Conservation (phyloP, 2,888 invertebrate genomes). For the Cephus sareptanus region DNA sequence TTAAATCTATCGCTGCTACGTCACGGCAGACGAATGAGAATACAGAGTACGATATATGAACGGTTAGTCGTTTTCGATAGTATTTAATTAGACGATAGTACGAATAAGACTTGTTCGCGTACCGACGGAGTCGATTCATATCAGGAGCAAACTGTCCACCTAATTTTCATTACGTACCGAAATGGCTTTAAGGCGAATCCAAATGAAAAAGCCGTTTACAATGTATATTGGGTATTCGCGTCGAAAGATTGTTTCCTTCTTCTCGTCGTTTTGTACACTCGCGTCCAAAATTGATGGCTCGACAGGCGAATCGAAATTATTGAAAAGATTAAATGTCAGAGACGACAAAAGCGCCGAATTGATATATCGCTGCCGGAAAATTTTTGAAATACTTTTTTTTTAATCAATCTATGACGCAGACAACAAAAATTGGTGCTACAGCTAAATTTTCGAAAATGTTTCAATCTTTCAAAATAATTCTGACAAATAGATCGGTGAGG, state of each 20-base stretch:
- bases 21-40: neutral
- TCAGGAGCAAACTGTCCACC: neutral
- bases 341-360: neutral
- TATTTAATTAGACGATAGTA: neutral
- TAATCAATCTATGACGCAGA: neutral
- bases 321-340: neutral
- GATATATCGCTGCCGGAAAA: neutral
- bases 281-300: neutral
- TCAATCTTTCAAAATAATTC: neutral
- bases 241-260: neutral
- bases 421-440: neutral
- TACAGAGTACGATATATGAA: slow-evolving; percentile 32
- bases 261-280: neutral
- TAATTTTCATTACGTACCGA: neutral
- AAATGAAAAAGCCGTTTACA: too few species aligned
- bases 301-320: neutral
- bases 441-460: neutral
- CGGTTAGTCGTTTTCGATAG: slow-evolving; percentile 24
- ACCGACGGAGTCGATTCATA: neutral
- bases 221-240: neutral
- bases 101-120: neutral
- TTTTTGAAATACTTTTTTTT: neutral
- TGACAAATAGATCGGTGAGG: neutral
- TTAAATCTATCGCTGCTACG: neutral
- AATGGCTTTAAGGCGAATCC: neutral